A percentile compares a stretch with the other conserved stretches of the same genome.
Evolutionary conservation across 1,140 invertebrate species (phyloP).

Genomic region (Cheumatopsyche charites): DNA sequence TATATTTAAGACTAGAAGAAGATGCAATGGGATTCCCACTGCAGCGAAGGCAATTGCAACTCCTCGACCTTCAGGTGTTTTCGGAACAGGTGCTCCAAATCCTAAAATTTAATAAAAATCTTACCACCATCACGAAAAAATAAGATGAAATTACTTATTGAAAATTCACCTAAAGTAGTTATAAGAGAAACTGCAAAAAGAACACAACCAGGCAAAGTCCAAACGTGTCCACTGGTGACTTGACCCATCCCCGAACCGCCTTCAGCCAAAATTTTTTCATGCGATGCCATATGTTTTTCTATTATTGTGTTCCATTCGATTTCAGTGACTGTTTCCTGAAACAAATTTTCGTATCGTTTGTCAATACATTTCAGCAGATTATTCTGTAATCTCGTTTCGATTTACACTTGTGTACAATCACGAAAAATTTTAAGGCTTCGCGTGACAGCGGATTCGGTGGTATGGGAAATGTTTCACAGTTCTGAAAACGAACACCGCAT

Average conservation of each 20-base stretch:
- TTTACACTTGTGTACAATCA: too few species aligned
- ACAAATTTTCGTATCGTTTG: neutral
- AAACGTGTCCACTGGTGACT: constrained; percentile 60
- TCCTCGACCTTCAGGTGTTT: constrained; percentile 63
- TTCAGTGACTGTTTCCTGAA: neutral
- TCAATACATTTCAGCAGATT: too few species aligned
- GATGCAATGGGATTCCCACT: constrained; percentile 67
- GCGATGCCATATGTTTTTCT: constrained; percentile 60
- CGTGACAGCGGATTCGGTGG: neutral
- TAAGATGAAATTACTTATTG: too few species aligned
- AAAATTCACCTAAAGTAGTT: constrained; percentile 68
- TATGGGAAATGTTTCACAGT: neutral
- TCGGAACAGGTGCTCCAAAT: constrained; percentile 68
- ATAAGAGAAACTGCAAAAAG: constrained; percentile 66
- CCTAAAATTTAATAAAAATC: constrained; percentile 53
- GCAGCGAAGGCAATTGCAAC: constrained; percentile 65
- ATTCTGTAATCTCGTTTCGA: too few species aligned
- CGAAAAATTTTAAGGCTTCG: too few species aligned
- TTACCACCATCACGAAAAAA: neutral
- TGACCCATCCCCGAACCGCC: constrained; percentile 64
- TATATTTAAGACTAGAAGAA: constrained; percentile 67
- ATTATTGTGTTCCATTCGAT: constrained; percentile 61
- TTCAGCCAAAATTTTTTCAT: constrained; percentile 62
- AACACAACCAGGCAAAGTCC: constrained; percentile 68
- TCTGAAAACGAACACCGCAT: neutral